These are phyloP conservation scores for Candoia aspera DNA, from an alignment of 2,113 vertebrate species.

Conservation along the genomic window DNA sequence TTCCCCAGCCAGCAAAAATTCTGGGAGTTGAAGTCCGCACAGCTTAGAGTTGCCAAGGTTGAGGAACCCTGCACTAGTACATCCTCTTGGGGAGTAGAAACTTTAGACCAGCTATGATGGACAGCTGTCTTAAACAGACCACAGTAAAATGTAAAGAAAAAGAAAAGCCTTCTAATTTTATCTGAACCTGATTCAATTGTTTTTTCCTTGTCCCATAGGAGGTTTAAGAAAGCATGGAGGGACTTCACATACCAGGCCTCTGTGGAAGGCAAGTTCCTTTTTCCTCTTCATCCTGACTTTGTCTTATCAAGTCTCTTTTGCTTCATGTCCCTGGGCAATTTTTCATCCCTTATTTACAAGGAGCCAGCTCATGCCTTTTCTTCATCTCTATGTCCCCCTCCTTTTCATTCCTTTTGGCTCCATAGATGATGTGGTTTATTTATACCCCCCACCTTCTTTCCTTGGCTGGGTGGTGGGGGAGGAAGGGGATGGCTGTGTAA, in stretches of 20 bases:
- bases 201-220: not conserved
- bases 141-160: not conserved
- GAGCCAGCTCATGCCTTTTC: not conserved
- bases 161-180: not conserved
- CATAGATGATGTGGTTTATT: constrained; percentile 50
- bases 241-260: not conserved
- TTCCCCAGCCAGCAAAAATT: too few species aligned
- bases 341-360: not conserved
- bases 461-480: constrained; percentile 28
- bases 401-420: constrained; percentile 39
- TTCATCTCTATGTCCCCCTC: constrained; percentile 5
- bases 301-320: not conserved
- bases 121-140: not conserved
- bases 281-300: not conserved
- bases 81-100: not conserved
- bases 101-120: not conserved
- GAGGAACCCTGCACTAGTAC: too few species aligned
- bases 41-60: too few species aligned
- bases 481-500: not conserved
- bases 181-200: not conserved
- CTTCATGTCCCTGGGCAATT: not conserved
- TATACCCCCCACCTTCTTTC: constrained; percentile 9
- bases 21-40: too few species aligned
- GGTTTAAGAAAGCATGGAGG: not conserved
- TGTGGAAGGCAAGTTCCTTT: not conserved